Percentiles rank a stretch among this genome's conserved stretches.
These are phyloP conservation scores for Tor tambroides DNA, from an alignment of 2,113 vertebrate species.

Conservation along the genomic window DNA sequence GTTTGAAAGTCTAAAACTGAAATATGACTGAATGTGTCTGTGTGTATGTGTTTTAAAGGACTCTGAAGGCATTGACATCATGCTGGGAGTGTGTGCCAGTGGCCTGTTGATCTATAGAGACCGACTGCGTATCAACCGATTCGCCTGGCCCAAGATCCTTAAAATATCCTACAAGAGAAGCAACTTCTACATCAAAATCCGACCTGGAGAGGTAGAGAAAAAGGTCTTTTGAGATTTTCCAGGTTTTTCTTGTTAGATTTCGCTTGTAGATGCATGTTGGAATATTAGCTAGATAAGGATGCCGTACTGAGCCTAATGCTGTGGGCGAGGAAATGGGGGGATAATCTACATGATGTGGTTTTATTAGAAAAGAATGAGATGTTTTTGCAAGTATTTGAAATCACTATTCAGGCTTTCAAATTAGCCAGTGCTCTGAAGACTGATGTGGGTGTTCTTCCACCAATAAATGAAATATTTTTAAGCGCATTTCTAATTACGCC, in stretches of 20 bases:
- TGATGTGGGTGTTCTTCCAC: conserved; percentile 33
- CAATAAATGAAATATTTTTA: neutral
- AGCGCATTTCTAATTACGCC: conserved; percentile 19
- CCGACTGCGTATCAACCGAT: conserved; percentile 96
- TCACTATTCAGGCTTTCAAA: conserved; percentile 2
- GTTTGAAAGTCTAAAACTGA: conserved; percentile 2
- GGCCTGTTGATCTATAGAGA: conserved; percentile 97
- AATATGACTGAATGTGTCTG: neutral
- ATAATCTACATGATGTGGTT: conserved; percentile 20
- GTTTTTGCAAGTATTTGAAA: conserved; percentile 11
- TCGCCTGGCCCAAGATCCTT: conserved; percentile 99
- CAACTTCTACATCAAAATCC: conserved; percentile 99
- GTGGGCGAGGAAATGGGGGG: conserved; percentile 12
- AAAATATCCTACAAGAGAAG: conserved; percentile 99
- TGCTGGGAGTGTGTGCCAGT: conserved; percentile 97
- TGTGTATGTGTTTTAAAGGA: conserved; percentile 77
- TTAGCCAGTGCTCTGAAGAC: neutral
- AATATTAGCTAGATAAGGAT: neutral
- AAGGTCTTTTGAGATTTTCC: conserved; percentile 56
- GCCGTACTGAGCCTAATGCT: neutral
- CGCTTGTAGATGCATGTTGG: conserved; percentile 31
- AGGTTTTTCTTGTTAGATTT: conserved; percentile 51
- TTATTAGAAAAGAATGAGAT: conserved; percentile 23
- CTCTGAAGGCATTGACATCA: conserved; percentile 98
- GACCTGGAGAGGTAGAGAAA: conserved; percentile 91